A percentile compares a stretch with the other conserved stretches of the same genome.
These are phyloP conservation scores for Protodeltote pygarga DNA, from an alignment of 2,888 invertebrate species.

Conservation along the genomic window DNA sequence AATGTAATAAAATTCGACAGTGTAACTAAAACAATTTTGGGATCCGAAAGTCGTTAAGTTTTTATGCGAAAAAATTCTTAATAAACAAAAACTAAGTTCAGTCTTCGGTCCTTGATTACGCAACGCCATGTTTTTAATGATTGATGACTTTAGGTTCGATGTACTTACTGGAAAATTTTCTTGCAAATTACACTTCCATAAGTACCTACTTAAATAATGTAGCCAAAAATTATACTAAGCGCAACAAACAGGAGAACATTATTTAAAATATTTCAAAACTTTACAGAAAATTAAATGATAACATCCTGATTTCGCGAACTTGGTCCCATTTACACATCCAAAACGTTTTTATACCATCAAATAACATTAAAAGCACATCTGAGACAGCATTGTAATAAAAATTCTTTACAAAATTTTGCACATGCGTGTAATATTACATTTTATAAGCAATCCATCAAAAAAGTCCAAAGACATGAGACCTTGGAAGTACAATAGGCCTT, in stretches of 20 bases:
- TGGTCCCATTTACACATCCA: slow-evolving; percentile 7
- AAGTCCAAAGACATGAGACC: slow-evolving; percentile 50
- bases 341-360: not conserved
- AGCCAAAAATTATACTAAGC: not conserved
- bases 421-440: slow-evolving; percentile 11
- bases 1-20: slow-evolving; percentile 36
- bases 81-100: slow-evolving; percentile 42
- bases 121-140: slow-evolving; percentile 40
- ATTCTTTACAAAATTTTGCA: not conserved
- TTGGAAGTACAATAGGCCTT: slow-evolving; percentile 62
- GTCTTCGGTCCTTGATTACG: slow-evolving; percentile 28
- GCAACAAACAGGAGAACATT: not conserved
- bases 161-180: slow-evolving; percentile 30
- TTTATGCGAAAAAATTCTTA: slow-evolving; percentile 31
- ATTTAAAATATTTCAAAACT: slow-evolving; percentile 4
- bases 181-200: slow-evolving; percentile 1
- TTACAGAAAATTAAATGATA: not conserved
- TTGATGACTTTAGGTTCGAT: slow-evolving; percentile 42
- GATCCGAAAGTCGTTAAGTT: slow-evolving; percentile 33
- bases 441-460: slow-evolving; percentile 41
- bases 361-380: too few species aligned
- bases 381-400: too few species aligned
- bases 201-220: not conserved
- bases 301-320: slow-evolving; percentile 22
- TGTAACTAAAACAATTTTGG: slow-evolving; percentile 13